phyloP scores from a whole-genome alignment of 2,797 vertebrate species.

The Aulostomus chinensis region DNA sequence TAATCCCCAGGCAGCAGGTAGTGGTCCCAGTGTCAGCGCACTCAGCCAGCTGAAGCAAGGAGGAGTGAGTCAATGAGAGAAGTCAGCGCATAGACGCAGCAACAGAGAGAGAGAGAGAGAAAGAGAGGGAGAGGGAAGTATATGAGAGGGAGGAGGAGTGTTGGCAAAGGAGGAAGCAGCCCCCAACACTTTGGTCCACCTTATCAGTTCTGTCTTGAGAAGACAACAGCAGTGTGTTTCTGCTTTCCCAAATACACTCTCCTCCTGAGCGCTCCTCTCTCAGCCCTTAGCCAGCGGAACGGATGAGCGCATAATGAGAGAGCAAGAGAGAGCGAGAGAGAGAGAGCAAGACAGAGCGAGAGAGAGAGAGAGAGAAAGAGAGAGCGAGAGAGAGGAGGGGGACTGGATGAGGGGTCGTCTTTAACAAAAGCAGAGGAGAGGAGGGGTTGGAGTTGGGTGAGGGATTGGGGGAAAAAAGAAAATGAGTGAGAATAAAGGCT shows the following conservation, averaged over 20 bases:
- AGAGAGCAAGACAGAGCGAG: slow-evolving; percentile 10
- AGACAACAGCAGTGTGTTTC: slow-evolving; percentile 47
- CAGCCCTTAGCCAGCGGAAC: slow-evolving; percentile 70
- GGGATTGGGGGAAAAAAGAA: slow-evolving; percentile 40
- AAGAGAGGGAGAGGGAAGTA: slow-evolving; percentile 22
- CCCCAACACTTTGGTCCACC: slow-evolving; percentile 60
- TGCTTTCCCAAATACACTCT: slow-evolving; percentile 59
- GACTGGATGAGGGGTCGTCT: slow-evolving; percentile 73
- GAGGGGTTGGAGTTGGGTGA: slow-evolving; percentile 58
- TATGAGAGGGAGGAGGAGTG: slow-evolving; percentile 33
- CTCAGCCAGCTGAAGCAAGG: slow-evolving; percentile 51
- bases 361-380: slow-evolving; percentile 41
- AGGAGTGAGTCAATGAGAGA: slow-evolving; percentile 54
- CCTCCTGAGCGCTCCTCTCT: slow-evolving; percentile 63
- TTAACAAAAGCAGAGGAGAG: slow-evolving; percentile 78
- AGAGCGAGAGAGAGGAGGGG: slow-evolving; percentile 53
- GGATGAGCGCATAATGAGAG: slow-evolving; percentile 69
- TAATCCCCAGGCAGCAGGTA: slow-evolving; percentile 77
- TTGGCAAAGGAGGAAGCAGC: slow-evolving; percentile 39
- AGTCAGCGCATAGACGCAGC: slow-evolving; percentile 42
- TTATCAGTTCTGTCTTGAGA: slow-evolving; percentile 11
- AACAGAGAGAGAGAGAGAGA: slow-evolving; percentile 19
- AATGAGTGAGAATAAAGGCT: slow-evolving; percentile 74
- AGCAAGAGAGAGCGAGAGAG: slow-evolving; percentile 3
- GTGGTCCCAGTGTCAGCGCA: slow-evolving; percentile 68